A percentile compares a stretch with the other conserved stretches of the same genome.
Evolutionary conservation across 2,113 vertebrate species (phyloP).

Genomic region (Ciconia boyciana): DNA sequence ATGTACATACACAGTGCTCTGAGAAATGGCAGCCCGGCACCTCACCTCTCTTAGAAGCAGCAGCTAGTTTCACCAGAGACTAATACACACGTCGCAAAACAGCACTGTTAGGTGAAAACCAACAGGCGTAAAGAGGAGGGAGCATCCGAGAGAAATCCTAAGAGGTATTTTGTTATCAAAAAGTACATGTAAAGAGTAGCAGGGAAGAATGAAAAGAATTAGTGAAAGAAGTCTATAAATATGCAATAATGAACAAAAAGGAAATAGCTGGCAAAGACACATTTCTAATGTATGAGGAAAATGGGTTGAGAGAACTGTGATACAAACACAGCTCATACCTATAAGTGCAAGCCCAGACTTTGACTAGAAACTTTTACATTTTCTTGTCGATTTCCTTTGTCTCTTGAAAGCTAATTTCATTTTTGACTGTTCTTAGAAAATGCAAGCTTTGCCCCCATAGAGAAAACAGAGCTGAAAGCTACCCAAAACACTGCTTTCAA

Average conservation of each 20-base stretch:
- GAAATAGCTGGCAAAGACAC: background rate
- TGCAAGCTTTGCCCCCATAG: background rate
- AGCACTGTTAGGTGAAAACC: background rate
- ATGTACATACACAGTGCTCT: background rate
- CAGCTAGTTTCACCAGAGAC: background rate
- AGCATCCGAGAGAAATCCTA: background rate
- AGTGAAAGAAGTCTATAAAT: background rate
- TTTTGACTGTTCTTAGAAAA: background rate
- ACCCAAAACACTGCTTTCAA: slow-evolving; percentile 2
- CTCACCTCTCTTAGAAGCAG: background rate
- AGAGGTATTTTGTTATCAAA: background rate
- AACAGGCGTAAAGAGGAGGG: background rate
- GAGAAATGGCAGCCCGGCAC: background rate
- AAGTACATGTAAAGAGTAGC: background rate
- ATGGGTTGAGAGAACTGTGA: background rate
- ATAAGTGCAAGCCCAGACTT: background rate
- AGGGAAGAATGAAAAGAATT: slow-evolving; percentile 3
- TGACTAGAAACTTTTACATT: background rate
- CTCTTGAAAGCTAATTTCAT: background rate
- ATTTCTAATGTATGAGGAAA: background rate
- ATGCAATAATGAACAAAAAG: background rate
- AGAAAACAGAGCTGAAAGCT: slow-evolving; percentile 7
- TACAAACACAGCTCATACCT: background rate
- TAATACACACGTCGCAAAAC: background rate
- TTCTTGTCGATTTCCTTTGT: background rate